These are phyloP conservation scores for Melanchra persicariae DNA, from an alignment of 2,888 invertebrate species.

Conservation along the genomic window DNA sequence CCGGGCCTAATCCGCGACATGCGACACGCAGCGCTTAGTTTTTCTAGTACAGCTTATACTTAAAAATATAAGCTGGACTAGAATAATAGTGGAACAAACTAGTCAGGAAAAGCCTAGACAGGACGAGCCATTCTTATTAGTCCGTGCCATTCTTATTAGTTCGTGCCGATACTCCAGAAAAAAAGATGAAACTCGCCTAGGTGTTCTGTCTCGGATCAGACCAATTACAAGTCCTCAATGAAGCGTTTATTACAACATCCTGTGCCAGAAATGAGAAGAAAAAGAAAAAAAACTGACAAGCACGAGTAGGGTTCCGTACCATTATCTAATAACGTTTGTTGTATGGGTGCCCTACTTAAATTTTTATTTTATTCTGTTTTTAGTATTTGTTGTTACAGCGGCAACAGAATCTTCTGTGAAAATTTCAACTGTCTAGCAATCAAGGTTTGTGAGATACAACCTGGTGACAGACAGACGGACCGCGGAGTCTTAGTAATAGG, in stretches of 20 bases:
- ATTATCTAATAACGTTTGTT: too few species aligned
- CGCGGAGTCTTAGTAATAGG: too few species aligned
- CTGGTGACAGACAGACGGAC: too few species aligned
- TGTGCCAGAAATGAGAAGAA: neutral
- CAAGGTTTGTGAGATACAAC: too few species aligned
- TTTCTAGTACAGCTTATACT: too few species aligned
- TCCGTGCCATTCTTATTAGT: neutral
- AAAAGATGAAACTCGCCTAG: neutral
- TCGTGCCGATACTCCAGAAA: neutral
- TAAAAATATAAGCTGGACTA: neutral
- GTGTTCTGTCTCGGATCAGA: neutral
- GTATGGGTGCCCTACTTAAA: too few species aligned
- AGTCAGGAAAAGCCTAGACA: neutral
- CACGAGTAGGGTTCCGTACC: neutral
- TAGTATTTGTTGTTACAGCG: too few species aligned
- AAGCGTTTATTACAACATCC: conserved; percentile 8
- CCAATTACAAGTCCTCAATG: conserved; percentile 40
- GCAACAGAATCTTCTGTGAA: too few species aligned
- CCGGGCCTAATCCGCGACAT: too few species aligned
- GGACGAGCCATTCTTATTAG: neutral
- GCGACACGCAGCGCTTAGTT: too few species aligned
- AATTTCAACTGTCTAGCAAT: too few species aligned
- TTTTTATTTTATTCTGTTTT: too few species aligned
- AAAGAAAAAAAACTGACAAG: neutral
- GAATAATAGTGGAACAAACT: neutral